A percentile compares a stretch with the other conserved stretches of the same genome.
Conservation (phyloP, 2,888 invertebrate species). For the Polyommatus icarus region DNA sequence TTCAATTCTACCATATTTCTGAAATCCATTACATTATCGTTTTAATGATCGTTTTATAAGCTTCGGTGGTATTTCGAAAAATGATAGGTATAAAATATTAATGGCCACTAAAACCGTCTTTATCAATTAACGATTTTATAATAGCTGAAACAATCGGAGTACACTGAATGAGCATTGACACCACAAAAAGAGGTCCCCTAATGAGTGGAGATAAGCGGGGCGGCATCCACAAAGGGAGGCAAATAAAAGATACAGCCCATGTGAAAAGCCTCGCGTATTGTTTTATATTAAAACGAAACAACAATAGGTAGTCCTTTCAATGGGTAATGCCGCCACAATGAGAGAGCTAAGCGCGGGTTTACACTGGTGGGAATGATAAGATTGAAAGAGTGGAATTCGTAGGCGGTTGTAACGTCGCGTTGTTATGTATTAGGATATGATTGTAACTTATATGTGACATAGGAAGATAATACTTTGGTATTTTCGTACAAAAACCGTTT, state of each 20-base stretch:
- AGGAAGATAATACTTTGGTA: neutral
- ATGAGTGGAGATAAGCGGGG: conserved; percentile 74
- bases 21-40: conserved; percentile 10
- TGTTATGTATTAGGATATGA: too few relatives aligned
- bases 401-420: too few relatives aligned
- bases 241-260: conserved; percentile 69
- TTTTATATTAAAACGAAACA: conserved; percentile 79
- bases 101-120: conserved; percentile 20
- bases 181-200: conserved; percentile 57
- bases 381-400: neutral
- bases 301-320: conserved; percentile 80
- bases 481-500: neutral
- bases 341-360: conserved; percentile 51
- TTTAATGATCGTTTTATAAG: conserved; percentile 21
- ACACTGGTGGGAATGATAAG: conserved; percentile 47
- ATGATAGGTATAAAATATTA: conserved; percentile 16
- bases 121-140: conserved; percentile 31
- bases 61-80: neutral
- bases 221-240: conserved; percentile 68
- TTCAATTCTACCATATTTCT: neutral
- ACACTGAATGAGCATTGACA: conserved; percentile 48
- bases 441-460: neutral
- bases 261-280: conserved; percentile 75
- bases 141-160: conserved; percentile 35
- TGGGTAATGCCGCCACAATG: conserved; percentile 77